Percentiles rank a stretch among this genome's conserved stretches.
phyloP scores from a whole-genome alignment of 2,113 vertebrate genomes.

The Opisthocomus hoazin region DNA sequence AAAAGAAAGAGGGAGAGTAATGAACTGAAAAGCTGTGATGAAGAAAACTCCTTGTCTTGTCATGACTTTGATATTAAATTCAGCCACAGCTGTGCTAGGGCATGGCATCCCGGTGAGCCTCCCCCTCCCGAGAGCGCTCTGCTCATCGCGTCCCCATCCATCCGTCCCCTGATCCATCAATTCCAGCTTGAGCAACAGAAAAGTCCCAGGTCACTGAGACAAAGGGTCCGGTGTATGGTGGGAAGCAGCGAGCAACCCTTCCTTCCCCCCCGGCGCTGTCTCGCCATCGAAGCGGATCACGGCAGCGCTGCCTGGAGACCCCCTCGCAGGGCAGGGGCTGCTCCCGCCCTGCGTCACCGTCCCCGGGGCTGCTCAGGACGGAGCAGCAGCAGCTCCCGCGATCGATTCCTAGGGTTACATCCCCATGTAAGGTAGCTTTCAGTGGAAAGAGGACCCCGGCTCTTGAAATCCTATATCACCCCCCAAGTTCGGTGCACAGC shows the following conservation, averaged over 20 bases:
- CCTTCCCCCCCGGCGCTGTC: accelerated
- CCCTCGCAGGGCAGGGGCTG: not conserved
- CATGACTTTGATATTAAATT: not conserved
- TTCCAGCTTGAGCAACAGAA: accelerated
- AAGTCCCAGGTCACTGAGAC: not conserved
- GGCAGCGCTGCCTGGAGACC: not conserved
- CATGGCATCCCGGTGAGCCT: not conserved
- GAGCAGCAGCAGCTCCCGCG: not conserved
- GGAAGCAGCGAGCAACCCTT: not conserved
- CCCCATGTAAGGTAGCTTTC: not conserved
- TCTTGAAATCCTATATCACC: not conserved
- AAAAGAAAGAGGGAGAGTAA: slow-evolving; percentile 4
- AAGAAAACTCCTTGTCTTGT: not conserved
- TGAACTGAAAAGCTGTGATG: not conserved
- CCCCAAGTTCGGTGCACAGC: not conserved
- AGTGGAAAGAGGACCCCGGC: not conserved
- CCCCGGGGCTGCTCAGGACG: accelerated
- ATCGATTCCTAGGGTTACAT: not conserved
- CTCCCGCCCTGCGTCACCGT: accelerated
- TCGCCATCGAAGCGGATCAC: accelerated
- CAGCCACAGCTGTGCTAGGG: not conserved
- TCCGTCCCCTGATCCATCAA: accelerated
- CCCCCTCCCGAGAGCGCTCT: accelerated
- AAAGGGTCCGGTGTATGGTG: accelerated
- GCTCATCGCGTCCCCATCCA: not conserved